These are phyloP conservation scores for Sardinella longiceps DNA, from an alignment of 2,797 vertebrate species.

Conservation along the genomic window DNA sequence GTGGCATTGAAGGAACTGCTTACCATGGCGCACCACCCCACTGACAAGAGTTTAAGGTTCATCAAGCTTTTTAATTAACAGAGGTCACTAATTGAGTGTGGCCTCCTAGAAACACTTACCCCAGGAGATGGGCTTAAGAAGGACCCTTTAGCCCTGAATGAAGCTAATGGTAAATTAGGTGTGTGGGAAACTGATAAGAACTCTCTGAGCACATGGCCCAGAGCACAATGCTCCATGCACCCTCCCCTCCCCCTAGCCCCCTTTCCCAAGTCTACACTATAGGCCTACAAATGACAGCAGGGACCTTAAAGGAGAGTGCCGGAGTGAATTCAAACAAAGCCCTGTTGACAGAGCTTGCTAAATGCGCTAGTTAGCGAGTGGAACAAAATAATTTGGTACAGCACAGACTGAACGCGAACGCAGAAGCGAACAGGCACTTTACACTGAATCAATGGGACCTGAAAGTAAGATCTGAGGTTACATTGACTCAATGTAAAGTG, in stretches of 20 bases:
- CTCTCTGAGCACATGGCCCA: not conserved
- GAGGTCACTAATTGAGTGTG: constrained; percentile 12
- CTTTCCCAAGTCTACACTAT: not conserved
- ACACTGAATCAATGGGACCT: no score
- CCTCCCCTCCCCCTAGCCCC: no score
- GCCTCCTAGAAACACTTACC: constrained; percentile 29
- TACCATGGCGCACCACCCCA: not conserved
- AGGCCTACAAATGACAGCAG: not conserved
- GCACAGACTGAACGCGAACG: no score
- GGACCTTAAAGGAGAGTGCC: no score
- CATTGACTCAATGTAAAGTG: no score
- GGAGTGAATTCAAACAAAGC: no score
- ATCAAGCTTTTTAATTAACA: not conserved
- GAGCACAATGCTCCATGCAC: not conserved
- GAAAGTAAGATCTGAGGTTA: no score
- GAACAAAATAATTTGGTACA: no score
- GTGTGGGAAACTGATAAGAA: not conserved
- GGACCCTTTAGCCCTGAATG: not conserved
- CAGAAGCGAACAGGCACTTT: no score
- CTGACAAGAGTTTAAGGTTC: not conserved
- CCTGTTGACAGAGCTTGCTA: no score
- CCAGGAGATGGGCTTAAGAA: not conserved
- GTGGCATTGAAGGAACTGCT: not conserved
- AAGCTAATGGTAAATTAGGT: not conserved
- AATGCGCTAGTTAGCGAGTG: no score